A percentile compares a stretch with the other conserved stretches of the same genome.
Evolutionary conservation across 2,113 vertebrate genomes (phyloP).

Genomic region (Xenus cinereus): DNA sequence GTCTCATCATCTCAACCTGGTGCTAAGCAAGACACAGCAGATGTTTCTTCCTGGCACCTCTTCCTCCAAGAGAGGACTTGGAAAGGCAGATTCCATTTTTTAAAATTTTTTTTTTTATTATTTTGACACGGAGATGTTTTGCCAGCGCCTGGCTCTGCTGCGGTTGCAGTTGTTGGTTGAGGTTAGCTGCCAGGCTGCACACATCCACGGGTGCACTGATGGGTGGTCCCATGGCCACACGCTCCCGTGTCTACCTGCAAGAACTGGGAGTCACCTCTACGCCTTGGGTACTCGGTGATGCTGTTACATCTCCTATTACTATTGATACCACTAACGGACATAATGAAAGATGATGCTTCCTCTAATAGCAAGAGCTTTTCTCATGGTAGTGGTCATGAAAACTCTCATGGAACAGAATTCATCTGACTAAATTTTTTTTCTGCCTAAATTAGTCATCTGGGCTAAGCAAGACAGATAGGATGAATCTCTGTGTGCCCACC

Average conservation of each 20-base stretch:
- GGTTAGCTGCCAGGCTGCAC: neutral
- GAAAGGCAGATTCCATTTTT: neutral
- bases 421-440: neutral
- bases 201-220: too few relatives aligned
- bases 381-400: rapidly evolving
- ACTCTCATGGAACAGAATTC: neutral
- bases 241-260: rapidly evolving
- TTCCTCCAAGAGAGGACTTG: constrained; percentile 8
- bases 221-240: rapidly evolving
- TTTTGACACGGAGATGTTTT: neutral
- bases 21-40: constrained; percentile 13
- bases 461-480: neutral
- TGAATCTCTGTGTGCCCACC: neutral
- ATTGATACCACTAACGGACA: neutral
- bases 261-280: neutral
- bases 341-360: neutral
- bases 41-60: neutral
- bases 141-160: neutral
- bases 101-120: neutral
- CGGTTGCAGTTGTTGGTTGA: constrained; percentile 13
- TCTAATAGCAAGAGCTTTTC: neutral
- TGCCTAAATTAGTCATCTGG: neutral
- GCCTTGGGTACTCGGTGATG: neutral
- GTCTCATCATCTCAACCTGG: neutral
- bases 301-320: neutral